These are phyloP conservation scores for Polyploca ridens DNA, from an alignment of 2,888 invertebrate genomes.

Conservation along the genomic window DNA sequence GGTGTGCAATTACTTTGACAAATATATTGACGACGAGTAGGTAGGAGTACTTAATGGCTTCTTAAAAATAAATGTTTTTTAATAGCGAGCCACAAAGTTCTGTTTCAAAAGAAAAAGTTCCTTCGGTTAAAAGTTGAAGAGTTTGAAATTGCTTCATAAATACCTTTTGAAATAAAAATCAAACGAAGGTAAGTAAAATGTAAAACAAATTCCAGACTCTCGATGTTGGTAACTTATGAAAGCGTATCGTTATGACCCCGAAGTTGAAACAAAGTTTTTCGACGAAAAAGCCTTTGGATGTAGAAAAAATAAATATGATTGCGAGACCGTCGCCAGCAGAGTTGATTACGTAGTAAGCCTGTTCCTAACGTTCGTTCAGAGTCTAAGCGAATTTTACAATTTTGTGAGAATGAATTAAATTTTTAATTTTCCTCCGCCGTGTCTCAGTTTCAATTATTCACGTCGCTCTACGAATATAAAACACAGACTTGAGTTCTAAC, in stretches of 20 bases:
- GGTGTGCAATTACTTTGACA: conserved; percentile 21
- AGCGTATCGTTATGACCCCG: conserved; percentile 5
- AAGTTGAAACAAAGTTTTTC: conserved; percentile 17
- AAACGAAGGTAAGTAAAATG: background rate
- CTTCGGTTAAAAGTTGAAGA: conserved; percentile 12
- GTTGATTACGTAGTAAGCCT: conserved; percentile 2
- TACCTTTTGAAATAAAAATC: conserved; percentile 9
- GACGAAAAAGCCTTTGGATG: conserved; percentile 23
- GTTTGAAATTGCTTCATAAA: conserved; percentile 14
- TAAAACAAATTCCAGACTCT: conserved; percentile 11
- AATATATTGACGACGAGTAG: conserved; percentile 23
- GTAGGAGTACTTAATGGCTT: conserved; percentile 29
- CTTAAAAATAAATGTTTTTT: conserved; percentile 26
- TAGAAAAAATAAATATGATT: conserved; percentile 8
- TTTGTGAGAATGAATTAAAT: conserved; percentile 30
- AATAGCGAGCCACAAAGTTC: conserved; percentile 4
- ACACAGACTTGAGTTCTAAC: conserved; percentile 25
- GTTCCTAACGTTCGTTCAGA: background rate
- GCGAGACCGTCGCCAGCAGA: background rate
- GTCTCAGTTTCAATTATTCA: conserved; percentile 41
- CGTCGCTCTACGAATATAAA: conserved; percentile 28
- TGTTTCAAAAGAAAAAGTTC: conserved; percentile 6
- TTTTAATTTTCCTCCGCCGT: conserved; percentile 27
- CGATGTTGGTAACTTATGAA: conserved; percentile 6
- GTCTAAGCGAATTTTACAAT: conserved; percentile 29